Conservation (phyloP, 1,140 invertebrate species). For the Leptoteleia sp. region DNA sequence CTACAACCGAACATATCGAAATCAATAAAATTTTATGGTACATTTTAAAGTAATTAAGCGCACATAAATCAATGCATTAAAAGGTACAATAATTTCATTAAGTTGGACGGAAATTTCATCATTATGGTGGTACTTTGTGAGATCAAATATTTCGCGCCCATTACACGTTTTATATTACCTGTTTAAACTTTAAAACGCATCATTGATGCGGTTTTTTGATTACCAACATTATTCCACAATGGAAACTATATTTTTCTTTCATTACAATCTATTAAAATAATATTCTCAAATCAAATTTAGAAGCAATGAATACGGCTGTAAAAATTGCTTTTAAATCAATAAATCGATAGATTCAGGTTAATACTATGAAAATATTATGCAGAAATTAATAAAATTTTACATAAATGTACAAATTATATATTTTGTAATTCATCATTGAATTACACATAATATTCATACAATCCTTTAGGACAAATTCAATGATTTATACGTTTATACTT, state of each 20-base stretch:
- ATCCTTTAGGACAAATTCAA: too few relatives aligned
- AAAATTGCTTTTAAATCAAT: conserved; percentile 29
- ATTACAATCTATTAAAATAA: conserved; percentile 23
- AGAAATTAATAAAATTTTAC: conserved; percentile 34
- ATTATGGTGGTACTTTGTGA: neutral
- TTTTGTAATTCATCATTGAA: conserved; percentile 27
- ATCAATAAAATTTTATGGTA: conserved; percentile 34
- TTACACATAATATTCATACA: too few relatives aligned
- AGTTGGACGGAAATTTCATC: conserved; percentile 8
- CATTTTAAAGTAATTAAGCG: conserved; percentile 30
- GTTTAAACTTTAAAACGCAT: too few relatives aligned
- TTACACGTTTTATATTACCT: too few relatives aligned
- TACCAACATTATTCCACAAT: neutral
- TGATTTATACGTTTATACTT: too few relatives aligned
- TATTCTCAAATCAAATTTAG: conserved; percentile 23
- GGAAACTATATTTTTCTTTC: neutral
- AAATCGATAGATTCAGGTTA: conserved; percentile 34
- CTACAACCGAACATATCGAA: conserved; percentile 8
- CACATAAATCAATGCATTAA: conserved; percentile 25
- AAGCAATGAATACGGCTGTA: conserved; percentile 18
- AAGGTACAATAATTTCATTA: conserved; percentile 16
- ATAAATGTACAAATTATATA: conserved; percentile 42
- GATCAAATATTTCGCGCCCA: neutral
- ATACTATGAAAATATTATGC: conserved; percentile 35
- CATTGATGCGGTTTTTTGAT: neutral